Evolutionary conservation across 1,140 invertebrate species (phyloP).

Genomic region (Nasonia vitripennis): DNA sequence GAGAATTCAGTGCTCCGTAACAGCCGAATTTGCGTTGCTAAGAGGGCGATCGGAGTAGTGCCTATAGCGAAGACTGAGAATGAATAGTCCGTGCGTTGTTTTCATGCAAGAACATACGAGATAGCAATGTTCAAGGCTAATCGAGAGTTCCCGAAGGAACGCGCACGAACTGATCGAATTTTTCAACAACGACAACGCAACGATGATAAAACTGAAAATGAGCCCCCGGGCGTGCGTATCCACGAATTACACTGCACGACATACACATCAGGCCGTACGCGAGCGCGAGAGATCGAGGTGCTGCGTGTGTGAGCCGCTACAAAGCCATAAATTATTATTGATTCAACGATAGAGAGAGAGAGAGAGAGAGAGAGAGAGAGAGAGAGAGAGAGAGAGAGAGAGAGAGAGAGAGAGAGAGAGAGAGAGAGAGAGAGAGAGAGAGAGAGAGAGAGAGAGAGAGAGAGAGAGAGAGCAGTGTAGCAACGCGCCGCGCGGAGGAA

Average conservation of each 20-base stretch:
- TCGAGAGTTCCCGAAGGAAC: too few relatives aligned
- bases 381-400: too few relatives aligned
- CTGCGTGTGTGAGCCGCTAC: not conserved
- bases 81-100: too few relatives aligned
- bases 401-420: too few relatives aligned
- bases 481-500: not conserved
- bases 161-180: not conserved
- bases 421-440: too few relatives aligned
- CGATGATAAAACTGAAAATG: slow-evolving; percentile 11
- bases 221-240: not conserved
- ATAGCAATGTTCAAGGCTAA: too few relatives aligned
- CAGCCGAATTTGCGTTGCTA: not conserved
- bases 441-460: too few relatives aligned
- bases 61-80: too few relatives aligned
- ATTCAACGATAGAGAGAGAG: slow-evolving; percentile 6
- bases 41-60: too few relatives aligned
- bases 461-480: not conserved
- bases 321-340: slow-evolving; percentile 51
- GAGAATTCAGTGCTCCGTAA: not conserved
- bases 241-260: slow-evolving; percentile 8
- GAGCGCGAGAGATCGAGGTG: slow-evolving; percentile 7
- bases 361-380: too few relatives aligned
- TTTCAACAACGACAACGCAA: not conserved
- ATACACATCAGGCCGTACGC: not conserved
- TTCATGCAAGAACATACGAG: too few relatives aligned